Evolutionary conservation across 2,113 vertebrate species (phyloP), one percentile per base, ranked within the genome.

Genomic region (Bubalus kerabau): DNA sequence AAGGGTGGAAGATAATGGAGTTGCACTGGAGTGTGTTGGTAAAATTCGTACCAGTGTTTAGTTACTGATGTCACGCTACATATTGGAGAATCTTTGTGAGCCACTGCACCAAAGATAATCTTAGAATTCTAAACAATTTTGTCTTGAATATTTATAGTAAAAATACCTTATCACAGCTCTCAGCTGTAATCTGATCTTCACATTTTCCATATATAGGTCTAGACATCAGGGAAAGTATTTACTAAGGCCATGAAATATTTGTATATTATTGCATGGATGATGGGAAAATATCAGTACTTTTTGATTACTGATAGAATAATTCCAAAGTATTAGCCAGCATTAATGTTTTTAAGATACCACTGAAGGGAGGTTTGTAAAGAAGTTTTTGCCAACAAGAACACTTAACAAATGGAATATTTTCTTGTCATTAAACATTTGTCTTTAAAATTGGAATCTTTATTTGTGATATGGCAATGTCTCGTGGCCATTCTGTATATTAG

Each of bases 51-150:
- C 21, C 26, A 43, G 21, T 87, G 82, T 81, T 83, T 96, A 87
- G 30, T 90, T 87, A 56, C 56, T 81, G 32, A 17, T 60, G 10
- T 85, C n/a, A 90, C 36, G 8, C 5, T 86, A 6, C 78, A 30
- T 88, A n/a, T 54, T 93, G 83, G 92, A 94, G 80, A 92, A 57
- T 59, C 52, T 96, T 91, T 90, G 52, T 88, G 78, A 56, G 50
- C 11, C 23, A 57, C 52, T 74, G 28, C 2, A 89, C 92, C 36
- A 87, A 9, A 82, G 6, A 21, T 67, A 32, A 71, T 40, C 13
- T 59, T 60, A 83, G 50, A n/a, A 43, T 96, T 96, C 57, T 92
- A 84, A 96, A 24, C 43, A 81, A 62, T 23, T 80, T 95, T 96
- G 23, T 92, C 43, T 78, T 90, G 28, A 90, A 12, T 85, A 43